These are phyloP conservation scores for Phrynocephalus vlangalii DNA, from an alignment of 2,797 vertebrate genomes.

Conservation along the genomic window DNA sequence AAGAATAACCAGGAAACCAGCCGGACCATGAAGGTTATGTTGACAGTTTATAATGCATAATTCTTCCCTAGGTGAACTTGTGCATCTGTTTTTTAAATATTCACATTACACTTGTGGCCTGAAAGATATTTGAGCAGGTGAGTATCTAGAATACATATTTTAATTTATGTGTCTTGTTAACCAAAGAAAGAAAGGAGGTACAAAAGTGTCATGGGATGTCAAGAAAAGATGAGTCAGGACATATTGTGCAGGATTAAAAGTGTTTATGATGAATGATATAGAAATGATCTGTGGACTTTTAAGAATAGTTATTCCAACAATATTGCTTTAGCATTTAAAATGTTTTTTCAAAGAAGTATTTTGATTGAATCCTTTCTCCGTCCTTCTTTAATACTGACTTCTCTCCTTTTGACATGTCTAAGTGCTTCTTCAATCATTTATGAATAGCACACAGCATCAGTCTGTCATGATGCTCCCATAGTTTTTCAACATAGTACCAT, in stretches of 20 bases:
- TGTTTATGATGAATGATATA: conserved; percentile 5
- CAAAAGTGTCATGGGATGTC: background rate
- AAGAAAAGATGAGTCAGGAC: conserved; percentile 17
- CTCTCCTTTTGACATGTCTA: background rate
- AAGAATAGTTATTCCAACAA: conserved; percentile 4
- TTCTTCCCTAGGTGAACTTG: background rate
- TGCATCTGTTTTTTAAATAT: conserved; percentile 29
- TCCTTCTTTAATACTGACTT: background rate
- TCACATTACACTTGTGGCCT: background rate
- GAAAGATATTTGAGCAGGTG: conserved; percentile 28
- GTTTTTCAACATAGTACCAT: background rate
- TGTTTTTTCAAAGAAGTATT: background rate
- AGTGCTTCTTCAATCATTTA: background rate
- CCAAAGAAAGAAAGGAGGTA: conserved; percentile 14
- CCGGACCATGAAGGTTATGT: conserved; percentile 2
- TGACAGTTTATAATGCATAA: conserved; percentile 30
- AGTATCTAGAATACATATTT: conserved; percentile 12
- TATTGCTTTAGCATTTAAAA: background rate
- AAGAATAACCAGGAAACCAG: conserved; percentile 26
- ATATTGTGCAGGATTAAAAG: background rate
- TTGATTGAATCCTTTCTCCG: background rate
- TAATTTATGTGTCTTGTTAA: background rate
- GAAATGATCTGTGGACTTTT: background rate
- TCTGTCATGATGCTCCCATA: background rate
- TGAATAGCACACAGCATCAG: background rate